Percentiles rank a stretch among this genome's conserved stretches.
Conservation (phyloP, 2,888 invertebrate species). For the Calameuta idolon region DNA sequence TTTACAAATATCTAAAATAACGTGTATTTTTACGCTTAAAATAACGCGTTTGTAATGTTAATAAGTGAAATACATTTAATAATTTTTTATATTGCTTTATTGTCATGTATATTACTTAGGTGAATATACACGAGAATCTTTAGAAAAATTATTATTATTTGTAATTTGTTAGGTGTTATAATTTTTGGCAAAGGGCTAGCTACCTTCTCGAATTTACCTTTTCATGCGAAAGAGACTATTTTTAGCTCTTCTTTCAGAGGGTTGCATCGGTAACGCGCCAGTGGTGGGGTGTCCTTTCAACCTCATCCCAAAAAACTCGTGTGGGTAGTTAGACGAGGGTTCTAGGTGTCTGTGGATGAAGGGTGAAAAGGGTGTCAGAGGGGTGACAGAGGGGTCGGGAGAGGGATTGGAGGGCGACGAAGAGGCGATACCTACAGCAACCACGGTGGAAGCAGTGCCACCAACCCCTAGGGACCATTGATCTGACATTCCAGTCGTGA, state of each 20-base stretch:
- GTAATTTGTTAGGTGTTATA: neutral
- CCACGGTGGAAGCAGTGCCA: conserved; percentile 31
- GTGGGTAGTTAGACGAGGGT: neutral
- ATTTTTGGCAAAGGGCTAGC: neutral
- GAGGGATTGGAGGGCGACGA: neutral
- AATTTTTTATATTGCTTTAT: neutral
- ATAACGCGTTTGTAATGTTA: neutral
- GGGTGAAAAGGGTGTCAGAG: neutral
- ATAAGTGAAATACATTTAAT: neutral
- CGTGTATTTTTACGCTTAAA: too few relatives aligned
- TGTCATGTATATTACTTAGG: neutral
- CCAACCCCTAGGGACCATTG: conserved; percentile 55
- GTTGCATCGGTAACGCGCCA: neutral
- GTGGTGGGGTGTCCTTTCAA: neutral
- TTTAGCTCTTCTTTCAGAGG: neutral
- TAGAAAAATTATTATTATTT: neutral
- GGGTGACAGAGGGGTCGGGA: neutral
- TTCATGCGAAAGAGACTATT: neutral
- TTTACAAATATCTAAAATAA: neutral
- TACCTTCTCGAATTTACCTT: neutral
- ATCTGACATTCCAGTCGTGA: conserved; percentile 55
- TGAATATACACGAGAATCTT: neutral
- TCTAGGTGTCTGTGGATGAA: neutral
- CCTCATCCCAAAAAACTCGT: conserved; percentile 5
- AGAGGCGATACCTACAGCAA: neutral